phyloP scores from a whole-genome alignment of 2,113 vertebrate genomes.

The Chroicocephalus ridibundus region DNA sequence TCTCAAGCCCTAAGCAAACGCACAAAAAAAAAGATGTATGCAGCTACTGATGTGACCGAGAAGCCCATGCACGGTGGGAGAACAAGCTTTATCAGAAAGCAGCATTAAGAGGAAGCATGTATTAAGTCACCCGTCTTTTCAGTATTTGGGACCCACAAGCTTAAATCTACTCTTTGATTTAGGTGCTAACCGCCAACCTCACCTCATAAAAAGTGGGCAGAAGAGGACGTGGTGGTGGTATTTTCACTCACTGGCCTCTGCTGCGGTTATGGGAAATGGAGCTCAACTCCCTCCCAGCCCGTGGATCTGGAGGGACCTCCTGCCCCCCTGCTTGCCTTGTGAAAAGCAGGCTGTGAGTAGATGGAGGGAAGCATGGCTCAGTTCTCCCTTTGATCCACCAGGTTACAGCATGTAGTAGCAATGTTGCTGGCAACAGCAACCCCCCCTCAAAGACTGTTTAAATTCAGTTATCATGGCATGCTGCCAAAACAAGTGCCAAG shows the following conservation, averaged over 20 bases:
- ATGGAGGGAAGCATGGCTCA: background rate
- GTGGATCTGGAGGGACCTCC: background rate
- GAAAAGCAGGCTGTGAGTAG: background rate
- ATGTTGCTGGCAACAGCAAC: background rate
- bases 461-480: background rate
- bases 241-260: background rate
- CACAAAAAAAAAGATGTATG: background rate
- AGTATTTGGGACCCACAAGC: background rate
- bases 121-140: background rate
- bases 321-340: background rate
- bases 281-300: background rate
- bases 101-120: background rate
- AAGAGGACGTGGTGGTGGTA: background rate
- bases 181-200: background rate
- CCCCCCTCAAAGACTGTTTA: background rate
- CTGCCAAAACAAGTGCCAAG: background rate
- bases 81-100: background rate
- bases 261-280: background rate
- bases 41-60: background rate
- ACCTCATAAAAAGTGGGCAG: background rate
- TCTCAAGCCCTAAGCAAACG: background rate
- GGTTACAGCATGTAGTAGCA: background rate
- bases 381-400: background rate
- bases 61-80: background rate
- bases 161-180: background rate